Evolutionary conservation across 2,113 vertebrate genomes (phyloP), one percentile per base, ranked within the genome.

Genomic region (Phainopepla nitens): DNA sequence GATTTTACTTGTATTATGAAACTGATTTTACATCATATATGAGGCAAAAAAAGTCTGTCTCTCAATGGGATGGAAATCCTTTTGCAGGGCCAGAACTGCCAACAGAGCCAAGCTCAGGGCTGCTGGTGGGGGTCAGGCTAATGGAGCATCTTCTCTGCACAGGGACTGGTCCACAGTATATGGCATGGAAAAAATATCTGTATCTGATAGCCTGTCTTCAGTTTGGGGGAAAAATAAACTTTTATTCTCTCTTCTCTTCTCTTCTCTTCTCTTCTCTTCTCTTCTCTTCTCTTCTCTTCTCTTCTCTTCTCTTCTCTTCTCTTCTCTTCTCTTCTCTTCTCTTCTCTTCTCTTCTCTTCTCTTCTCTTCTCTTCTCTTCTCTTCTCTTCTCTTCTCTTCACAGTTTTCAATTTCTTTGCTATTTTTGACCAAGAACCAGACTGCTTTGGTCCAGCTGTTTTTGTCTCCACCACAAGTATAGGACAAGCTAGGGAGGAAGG

Each of bases 1-100:
- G 98, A 97, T 97, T 97, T 97, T 93, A 91, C 90, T 93, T 95
- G 95, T 96, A 97, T 97, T 97, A 97, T 95, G 95, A 97, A 96
- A 96, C 95, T 97, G 92, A 97, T 97, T 97, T 96, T 96, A 97
- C 91, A 94, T 95, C 93, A 90, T 88, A 93, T 72, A 84, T 6
- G 10, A 95, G 82, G 82, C 51, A 96, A 87, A 94, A 92, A 69
- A 90, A 29, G 45, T 80, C 78, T 88, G 83, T 77, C 70, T 91
- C 95, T 93, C 83, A 90, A 96, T 95, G 79, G 45, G 53, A 80
- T 95, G 83, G 62, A 94, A 91, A 94, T 82, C 90, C 58, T 94
- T 88, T 50, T 50, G 62, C 60, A 73, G 60, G 50, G 80, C 76
- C n/a, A 86, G 60, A 87, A 29, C 78, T 0, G 2, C 29, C 58